Percentiles rank a stretch among this genome's conserved stretches.
phyloP scores from a whole-genome alignment of 2,888 invertebrate species.

The Iphiclides podalirius region DNA sequence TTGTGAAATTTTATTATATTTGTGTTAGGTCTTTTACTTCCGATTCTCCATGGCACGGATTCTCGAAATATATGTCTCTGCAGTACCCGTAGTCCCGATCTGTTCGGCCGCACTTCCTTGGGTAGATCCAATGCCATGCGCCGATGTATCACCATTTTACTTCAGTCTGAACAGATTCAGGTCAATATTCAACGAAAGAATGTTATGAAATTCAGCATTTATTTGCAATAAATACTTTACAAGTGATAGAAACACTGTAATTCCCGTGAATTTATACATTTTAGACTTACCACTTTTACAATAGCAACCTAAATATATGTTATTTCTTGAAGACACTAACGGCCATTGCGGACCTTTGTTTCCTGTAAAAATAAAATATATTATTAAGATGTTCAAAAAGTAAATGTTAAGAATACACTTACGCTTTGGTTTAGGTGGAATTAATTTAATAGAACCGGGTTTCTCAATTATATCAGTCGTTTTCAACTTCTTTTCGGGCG shows the following conservation, averaged over 20 bases:
- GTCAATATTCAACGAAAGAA: constrained; percentile 63
- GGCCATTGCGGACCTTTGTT: constrained; percentile 36
- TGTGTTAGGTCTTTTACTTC: constrained; percentile 33
- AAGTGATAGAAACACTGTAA: constrained; percentile 51
- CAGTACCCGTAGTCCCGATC: constrained; percentile 46
- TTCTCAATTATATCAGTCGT: constrained; percentile 81
- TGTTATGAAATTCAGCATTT: constrained; percentile 60
- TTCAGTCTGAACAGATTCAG: constrained; percentile 58
- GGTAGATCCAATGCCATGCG: constrained; percentile 47
- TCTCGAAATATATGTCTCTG: constrained; percentile 44
- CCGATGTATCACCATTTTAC: constrained; percentile 38
- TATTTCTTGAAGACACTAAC: constrained; percentile 40
- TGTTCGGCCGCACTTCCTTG: constrained; percentile 52
- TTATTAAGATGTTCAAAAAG: constrained; percentile 45
- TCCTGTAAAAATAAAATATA: constrained; percentile 71
- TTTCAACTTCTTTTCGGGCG: constrained; percentile 90
- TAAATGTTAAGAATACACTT: constrained; percentile 79
- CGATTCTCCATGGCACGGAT: constrained; percentile 36
- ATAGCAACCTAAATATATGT: constrained; percentile 54
- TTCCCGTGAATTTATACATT: constrained; percentile 71
- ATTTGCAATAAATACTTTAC: constrained; percentile 71
- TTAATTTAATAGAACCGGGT: constrained; percentile 91
- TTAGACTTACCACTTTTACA: constrained; percentile 71
- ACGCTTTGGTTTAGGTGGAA: constrained; percentile 94
- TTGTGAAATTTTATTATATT: constrained; percentile 13